Base-by-base conservation (phyloP, 2,113 vertebrate genomes). In the Crypturellus undulatus region DNA sequence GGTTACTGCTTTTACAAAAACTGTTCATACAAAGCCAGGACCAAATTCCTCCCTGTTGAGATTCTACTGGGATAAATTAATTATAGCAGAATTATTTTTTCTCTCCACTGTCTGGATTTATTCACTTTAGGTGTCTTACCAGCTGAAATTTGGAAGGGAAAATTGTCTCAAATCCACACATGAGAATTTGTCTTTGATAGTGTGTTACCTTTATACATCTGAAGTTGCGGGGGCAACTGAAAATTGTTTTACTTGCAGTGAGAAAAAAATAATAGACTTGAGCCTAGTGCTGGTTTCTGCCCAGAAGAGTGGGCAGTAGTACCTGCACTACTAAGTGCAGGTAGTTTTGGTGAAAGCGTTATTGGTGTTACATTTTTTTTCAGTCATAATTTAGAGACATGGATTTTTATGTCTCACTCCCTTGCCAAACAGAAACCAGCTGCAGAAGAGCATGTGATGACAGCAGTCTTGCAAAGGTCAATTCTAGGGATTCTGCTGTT, bases 371-470 rank as follows among this genome's bases (percentile, higher is more conserved):
- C 10, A 36, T 19, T 81, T 47, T 22, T 71, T 65, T 42, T 17
- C 30, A 40, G 32, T 71, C 62, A 94, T 36, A 32, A 75, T 54
- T 34, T 58, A 36, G 5, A 52, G 36, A n/a, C 30, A 18, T 77
- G 68, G 54, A 82, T 67, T 85, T 86, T 92, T 86, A 67, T 71
- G 12, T 81, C 15, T 84, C 38, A 8, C 20, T n/a, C 40, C 38
- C 65, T 78, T 94, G 77, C 83, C 62, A 93, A 88, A 93, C 40
- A 89, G 90, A 90, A 95, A 84, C 18, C 90, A 90, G 72, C 72
- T 72, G 56, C 69, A 84, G 90, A 75, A 78, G 26, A 94, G 34
- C 56, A 79, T n/a, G 56, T 81, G 87, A 72, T 43, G 72, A 52
- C 72, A 89, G 76, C 2, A 16, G 78, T n/a, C 45, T 52, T 1